Percentiles rank a stretch among this genome's conserved stretches.
phyloP scores from a whole-genome alignment of 1,140 invertebrate genomes.

The Aphis gossypii region DNA sequence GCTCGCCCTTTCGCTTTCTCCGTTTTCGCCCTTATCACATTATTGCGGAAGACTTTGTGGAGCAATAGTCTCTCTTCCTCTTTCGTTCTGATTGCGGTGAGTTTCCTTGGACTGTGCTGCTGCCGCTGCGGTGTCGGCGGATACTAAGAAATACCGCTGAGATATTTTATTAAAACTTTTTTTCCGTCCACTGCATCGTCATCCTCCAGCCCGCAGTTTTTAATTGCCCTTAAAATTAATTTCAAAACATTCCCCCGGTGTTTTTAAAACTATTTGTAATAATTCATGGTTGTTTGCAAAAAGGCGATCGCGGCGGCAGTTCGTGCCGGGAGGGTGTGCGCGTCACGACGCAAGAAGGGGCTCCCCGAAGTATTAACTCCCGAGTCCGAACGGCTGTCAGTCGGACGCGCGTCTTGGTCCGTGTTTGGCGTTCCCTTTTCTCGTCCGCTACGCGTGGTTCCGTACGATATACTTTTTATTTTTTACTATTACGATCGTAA shows the following conservation, averaged over 20 bases:
- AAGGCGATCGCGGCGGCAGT: constrained; percentile 26
- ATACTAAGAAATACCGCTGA: not conserved
- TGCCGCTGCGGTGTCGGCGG: not conserved
- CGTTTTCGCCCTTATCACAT: not conserved
- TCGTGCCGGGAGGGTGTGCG: constrained; percentile 24
- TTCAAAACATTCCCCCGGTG: constrained; percentile 48
- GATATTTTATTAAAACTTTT: constrained; percentile 56
- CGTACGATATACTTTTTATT: not conserved
- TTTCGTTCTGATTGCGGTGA: not conserved
- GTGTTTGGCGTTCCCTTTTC: constrained; percentile 37
- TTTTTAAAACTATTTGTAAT: constrained; percentile 56
- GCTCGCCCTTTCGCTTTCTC: not conserved
- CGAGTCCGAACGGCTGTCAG: constrained; percentile 48
- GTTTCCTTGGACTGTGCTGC: not conserved
- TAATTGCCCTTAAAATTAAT: constrained; percentile 55
- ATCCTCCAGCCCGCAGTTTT: constrained; percentile 19
- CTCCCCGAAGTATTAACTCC: constrained; percentile 41
- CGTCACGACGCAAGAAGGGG: constrained; percentile 29
- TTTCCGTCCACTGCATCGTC: not conserved
- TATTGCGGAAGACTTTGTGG: not conserved
- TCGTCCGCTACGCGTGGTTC: constrained; percentile 17
- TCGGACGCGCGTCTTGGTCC: constrained; percentile 56
- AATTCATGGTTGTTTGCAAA: constrained; percentile 49
- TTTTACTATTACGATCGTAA: not conserved
- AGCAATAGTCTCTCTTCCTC: not conserved